phyloP scores from a whole-genome alignment of 2,113 vertebrate species.

The Addax nasomaculatus region DNA sequence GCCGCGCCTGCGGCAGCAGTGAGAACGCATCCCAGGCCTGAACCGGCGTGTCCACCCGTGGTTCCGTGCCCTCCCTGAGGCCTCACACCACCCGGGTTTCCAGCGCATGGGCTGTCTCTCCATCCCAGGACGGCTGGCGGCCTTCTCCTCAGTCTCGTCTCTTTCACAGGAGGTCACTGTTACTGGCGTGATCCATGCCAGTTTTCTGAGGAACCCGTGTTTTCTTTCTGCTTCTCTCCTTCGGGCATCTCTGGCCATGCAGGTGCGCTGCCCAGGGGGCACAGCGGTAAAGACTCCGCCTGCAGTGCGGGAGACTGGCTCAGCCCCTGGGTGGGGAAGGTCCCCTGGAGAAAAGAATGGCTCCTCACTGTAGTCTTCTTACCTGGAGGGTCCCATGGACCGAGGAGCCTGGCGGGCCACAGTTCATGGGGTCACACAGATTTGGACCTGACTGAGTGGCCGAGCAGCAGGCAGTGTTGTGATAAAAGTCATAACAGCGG shows the following conservation, averaged over 20 bases:
- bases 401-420: not conserved
- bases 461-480: not conserved
- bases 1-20: not conserved
- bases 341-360: not conserved
- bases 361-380: not conserved
- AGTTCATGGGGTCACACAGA: not conserved
- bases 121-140: rapidly evolving
- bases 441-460: not conserved
- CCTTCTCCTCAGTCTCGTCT: not conserved
- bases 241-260: not conserved
- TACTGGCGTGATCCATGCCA: rapidly evolving
- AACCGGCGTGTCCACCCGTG: not conserved
- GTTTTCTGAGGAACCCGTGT: rapidly evolving
- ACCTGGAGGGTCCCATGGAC: not conserved
- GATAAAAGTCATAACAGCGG: not conserved
- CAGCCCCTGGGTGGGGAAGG: not conserved
- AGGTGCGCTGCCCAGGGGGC: not conserved
- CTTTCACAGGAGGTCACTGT: not conserved
- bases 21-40: not conserved
- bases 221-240: too few species aligned
- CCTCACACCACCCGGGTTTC: not conserved
- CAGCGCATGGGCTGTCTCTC: not conserved
- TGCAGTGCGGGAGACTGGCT: not conserved
- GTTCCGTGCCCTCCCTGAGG: rapidly evolving
- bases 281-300: not conserved